Evolutionary conservation across 30 jellyfish, hydroid and myxozoan species (phyloP), one percentile per base, ranked within the genome.

Genomic region (Hydractinia symbiolongicarpus): DNA sequence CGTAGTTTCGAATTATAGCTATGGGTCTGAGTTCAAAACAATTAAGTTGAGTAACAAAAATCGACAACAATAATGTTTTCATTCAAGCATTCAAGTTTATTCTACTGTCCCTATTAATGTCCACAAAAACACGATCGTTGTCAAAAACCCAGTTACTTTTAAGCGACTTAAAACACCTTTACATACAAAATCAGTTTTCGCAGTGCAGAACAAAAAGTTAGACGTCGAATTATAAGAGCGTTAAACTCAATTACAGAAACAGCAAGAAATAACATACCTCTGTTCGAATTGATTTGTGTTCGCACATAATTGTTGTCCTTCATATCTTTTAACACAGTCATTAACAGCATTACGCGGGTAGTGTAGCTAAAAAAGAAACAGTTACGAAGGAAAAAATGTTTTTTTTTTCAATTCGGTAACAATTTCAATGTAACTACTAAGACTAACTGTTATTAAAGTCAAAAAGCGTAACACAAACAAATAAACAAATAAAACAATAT

Each of bases 311-410:
- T 87, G 21, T 95, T 95, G 5, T 55, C 56, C 66, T 83, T 84
- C 72, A 93, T 80, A 64, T 93, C 98, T 54, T 82, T 53, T 9
- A 93, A 88, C 51, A 93, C 98, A 64, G 83, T 76, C 79, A 78
- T 83, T 52, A 93, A 71, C 90, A 88, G 86, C 17, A 95, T 85
- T 13, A 93, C 98, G 21, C 98, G 88, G 44, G 96, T 77, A 6
- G 98, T 93, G 64, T 82, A 93, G 8, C 98, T 93, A 44, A 16
- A 21, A 72, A 10, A 51, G 19, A 68, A 72, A 21, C 19, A 64
- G 19, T n/a, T 7, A 64, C 74, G 40, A 6, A 51, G 40, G 19
- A n/a, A 0, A 58, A 13, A 58, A 64, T 13, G n/a, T 64, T 64
- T n/a, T 7, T n/a, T 7, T 9, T 7, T 9, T 13, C 74, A 7